Evolutionary conservation across 2,888 invertebrate genomes (phyloP), one percentile per base, ranked within the genome.

Genomic region (Mesorhabditis spiculigera): DNA sequence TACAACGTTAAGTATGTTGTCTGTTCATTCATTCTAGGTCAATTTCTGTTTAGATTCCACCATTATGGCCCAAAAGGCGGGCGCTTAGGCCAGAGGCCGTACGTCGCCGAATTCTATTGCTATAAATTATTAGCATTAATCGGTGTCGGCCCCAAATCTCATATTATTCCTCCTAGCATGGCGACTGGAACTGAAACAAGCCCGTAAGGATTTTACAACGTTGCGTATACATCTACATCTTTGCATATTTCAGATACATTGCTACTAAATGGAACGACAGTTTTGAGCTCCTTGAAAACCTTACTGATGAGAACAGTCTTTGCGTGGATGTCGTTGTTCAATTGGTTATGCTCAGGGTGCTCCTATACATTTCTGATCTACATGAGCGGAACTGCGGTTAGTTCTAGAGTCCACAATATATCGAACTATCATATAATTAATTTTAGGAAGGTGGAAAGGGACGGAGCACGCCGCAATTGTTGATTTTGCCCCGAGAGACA

Each of bases 381-480:
- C 67, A 70, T 70, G 13, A 10, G 67, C 67, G 63, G 45, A 67
- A 70, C 67, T 63, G 70, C 70, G 70, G 70, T 70, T 70, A 63
- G 70, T 70, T 70, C 67, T 43, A 70, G 43, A 67, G 70, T 70
- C 67, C 67, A 70, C 67, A 28, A 28, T 28, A 28, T 28, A 28
- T 1, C 28, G 1, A 28, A 67, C 58, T 28, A 16, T 13, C 67
- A 63, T 70, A 67, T 67, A 41, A 69, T 69, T 65, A 50, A 69
- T 69, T 69, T 69, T n/a, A 69, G 69, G 69, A 28, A 28, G 10
- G 5, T 68, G 68, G 68, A 62, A 63, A 62, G 68, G 69, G 65
- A 69, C 69, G 4, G 13, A 69, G 13, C 43, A 69, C 65, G 16
- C 43, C 61, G 69, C 69, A 42, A 69, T 69, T 42, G 69, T 69